Percentiles rank a stretch among this genome's conserved stretches.
These are phyloP conservation scores for Nycteola revayana DNA, from an alignment of 2,888 invertebrate species.

Conservation along the genomic window DNA sequence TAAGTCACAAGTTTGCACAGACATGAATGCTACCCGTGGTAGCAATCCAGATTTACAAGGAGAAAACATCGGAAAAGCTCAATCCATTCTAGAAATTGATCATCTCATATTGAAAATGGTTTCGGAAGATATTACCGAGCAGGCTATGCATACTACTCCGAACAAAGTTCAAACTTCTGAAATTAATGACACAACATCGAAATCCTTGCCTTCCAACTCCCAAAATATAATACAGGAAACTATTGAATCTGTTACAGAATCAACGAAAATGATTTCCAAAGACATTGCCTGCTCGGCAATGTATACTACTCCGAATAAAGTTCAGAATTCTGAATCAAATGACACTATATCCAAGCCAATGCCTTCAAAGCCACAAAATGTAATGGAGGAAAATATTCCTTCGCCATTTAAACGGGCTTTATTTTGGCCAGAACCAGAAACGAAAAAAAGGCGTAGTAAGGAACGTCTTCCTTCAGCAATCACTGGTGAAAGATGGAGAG, in stretches of 20 bases:
- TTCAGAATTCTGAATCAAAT: conserved; percentile 8
- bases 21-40: conserved; percentile 6
- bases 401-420: conserved; percentile 15
- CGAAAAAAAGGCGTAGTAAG: conserved; percentile 13
- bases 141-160: too few species aligned
- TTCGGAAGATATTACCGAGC: too few species aligned
- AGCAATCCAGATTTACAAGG: too few species aligned
- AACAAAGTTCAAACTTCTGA: too few species aligned
- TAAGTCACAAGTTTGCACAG: conserved; percentile 1
- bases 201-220: too few species aligned
- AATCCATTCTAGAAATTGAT: too few species aligned
- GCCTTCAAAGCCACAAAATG: conserved; percentile 7
- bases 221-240: conserved; percentile 4
- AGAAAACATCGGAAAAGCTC: too few species aligned
- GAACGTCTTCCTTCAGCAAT: conserved; percentile 17
- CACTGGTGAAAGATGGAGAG: conserved; percentile 13
- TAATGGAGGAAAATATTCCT: conserved; percentile 9
- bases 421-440: conserved; percentile 17
- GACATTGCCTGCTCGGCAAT: too few species aligned
- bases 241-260: conserved; percentile 6
- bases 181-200: too few species aligned
- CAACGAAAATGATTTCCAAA: too few species aligned
- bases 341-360: conserved; percentile 4
- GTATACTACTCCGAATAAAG: conserved; percentile 6
- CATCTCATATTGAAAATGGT: too few species aligned